These are phyloP conservation scores for Talpa occidentalis DNA, from an alignment of 2,113 vertebrate genomes.

Conservation along the genomic window DNA sequence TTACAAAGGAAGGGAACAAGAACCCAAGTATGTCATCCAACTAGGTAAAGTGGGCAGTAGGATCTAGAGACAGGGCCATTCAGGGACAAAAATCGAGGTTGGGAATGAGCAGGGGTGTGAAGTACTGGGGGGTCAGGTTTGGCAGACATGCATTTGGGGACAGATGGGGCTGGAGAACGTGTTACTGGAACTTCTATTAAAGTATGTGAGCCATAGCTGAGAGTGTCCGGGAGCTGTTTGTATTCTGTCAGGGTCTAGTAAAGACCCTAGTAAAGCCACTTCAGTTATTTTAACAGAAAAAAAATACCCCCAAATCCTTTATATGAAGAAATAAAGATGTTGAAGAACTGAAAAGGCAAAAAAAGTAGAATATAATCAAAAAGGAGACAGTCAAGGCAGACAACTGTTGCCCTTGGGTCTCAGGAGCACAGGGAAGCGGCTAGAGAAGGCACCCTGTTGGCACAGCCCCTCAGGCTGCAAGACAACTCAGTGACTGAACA, in stretches of 20 bases:
- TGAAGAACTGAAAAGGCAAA: slow-evolving; percentile 9
- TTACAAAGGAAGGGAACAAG: not conserved
- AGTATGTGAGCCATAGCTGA: not conserved
- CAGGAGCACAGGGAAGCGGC: not conserved
- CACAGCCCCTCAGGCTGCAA: no score
- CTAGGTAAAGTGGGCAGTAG: not conserved
- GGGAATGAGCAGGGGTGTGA: not conserved
- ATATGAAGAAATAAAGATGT: not conserved
- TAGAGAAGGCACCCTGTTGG: not conserved
- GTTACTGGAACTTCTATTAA: not conserved
- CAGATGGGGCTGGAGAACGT: not conserved
- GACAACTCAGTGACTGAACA: not conserved
- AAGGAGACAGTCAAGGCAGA: not conserved
- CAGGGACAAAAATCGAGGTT: not conserved
- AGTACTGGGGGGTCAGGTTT: not conserved
- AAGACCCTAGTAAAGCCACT: not conserved
- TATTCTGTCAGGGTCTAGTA: not conserved
- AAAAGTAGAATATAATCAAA: not conserved
- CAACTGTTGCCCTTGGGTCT: not conserved
- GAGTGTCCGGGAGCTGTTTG: not conserved
- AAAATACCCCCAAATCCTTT: not conserved
- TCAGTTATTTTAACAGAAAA: not conserved
- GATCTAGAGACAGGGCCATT: not conserved
- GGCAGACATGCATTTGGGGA: not conserved
- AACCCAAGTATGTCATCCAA: not conserved